phyloP scores from a whole-genome alignment of 2,113 vertebrate genomes.

The Plestiodon gilberti region DNA sequence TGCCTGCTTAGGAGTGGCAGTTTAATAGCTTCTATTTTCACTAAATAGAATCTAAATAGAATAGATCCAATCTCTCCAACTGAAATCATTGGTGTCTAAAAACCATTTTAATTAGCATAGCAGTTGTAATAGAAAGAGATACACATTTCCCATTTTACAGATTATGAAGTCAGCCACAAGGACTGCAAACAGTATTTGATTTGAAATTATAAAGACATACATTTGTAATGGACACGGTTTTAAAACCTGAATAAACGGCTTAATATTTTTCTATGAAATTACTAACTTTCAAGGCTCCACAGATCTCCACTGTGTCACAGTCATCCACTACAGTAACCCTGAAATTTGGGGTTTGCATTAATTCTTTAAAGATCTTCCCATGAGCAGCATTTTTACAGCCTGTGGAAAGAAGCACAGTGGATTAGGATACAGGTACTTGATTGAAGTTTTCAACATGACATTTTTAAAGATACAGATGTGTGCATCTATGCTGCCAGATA shows the following conservation, averaged over 20 bases:
- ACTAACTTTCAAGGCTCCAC: slow-evolving; percentile 87
- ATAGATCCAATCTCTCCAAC: not conserved
- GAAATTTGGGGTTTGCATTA: slow-evolving; percentile 87
- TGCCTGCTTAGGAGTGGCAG: not conserved
- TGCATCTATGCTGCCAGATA: not conserved
- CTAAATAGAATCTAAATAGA: too few relatives aligned
- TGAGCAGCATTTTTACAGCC: slow-evolving; percentile 79
- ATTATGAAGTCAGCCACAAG: not conserved
- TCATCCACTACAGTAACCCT: slow-evolving; percentile 84
- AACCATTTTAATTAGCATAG: not conserved
- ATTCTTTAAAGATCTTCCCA: slow-evolving; percentile 83
- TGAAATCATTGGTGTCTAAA: not conserved
- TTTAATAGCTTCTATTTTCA: not conserved
- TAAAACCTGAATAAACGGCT: too few relatives aligned
- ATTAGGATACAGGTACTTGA: not conserved
- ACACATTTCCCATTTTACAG: not conserved
- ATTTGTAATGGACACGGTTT: too few relatives aligned
- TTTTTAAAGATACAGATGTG: not conserved
- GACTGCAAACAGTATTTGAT: not conserved
- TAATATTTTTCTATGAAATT: too few relatives aligned
- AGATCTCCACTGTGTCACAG: slow-evolving; percentile 85
- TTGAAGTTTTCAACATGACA: not conserved
- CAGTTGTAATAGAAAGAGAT: not conserved
- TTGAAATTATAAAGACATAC: too few relatives aligned
- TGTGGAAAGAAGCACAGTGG: slow-evolving; percentile 52